Evolutionary conservation across 2,888 invertebrate species (phyloP).

Genomic region (Tromatobia lineatoria): DNA sequence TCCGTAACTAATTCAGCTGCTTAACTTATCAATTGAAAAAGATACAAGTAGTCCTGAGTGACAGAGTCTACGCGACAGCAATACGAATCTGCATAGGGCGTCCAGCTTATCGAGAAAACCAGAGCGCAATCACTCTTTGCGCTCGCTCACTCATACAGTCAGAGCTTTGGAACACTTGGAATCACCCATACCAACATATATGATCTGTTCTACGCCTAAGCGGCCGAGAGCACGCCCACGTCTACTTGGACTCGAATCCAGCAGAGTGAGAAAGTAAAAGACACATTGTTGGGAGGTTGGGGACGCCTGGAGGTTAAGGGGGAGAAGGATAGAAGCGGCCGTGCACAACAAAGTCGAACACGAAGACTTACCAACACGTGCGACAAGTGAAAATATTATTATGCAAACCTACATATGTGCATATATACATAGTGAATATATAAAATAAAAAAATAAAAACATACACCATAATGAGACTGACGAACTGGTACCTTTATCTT

Average conservation of each 20-base stretch:
- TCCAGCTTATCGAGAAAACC: constrained; percentile 39
- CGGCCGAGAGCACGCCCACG: constrained; percentile 47
- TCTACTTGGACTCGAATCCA: constrained; percentile 3
- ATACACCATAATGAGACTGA: constrained; percentile 46
- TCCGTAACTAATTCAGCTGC: neutral
- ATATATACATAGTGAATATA: constrained; percentile 12
- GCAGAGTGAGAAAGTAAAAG: constrained; percentile 24
- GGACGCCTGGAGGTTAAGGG: neutral
- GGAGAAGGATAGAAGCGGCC: neutral
- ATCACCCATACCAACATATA: neutral
- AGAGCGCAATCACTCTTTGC: constrained; percentile 37
- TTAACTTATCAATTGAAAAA: neutral
- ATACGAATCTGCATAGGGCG: constrained; percentile 15
- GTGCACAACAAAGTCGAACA: constrained; percentile 37
- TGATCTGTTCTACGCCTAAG: neutral
- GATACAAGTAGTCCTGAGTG: neutral
- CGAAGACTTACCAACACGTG: constrained; percentile 26
- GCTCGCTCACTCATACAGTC: constrained; percentile 24
- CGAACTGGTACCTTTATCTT: constrained; percentile 77
- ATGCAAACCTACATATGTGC: constrained; percentile 33
- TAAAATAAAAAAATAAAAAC: neutral
- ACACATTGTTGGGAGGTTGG: neutral
- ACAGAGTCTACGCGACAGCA: constrained; percentile 14
- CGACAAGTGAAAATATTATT: constrained; percentile 46
- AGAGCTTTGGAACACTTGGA: neutral